A percentile compares a stretch with the other conserved stretches of the same genome.
Conservation (phyloP, 64 coral and sea anemone genomes). For the Stichodactyla helianthus region DNA sequence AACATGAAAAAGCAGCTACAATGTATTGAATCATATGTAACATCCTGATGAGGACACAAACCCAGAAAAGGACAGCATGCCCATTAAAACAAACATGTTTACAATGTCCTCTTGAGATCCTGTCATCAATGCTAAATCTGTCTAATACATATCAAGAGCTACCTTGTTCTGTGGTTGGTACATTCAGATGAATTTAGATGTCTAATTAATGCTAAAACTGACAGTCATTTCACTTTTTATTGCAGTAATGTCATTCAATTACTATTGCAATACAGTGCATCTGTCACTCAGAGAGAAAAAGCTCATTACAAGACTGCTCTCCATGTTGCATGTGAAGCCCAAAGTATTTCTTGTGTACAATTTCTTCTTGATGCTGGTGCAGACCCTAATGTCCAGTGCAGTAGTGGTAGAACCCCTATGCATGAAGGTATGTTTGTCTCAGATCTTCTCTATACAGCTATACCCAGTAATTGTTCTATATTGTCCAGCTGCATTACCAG, state of each 20-base stretch:
- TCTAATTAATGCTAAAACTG: too few relatives aligned
- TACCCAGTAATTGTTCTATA: background rate
- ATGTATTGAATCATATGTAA: too few relatives aligned
- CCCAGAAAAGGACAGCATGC: too few relatives aligned
- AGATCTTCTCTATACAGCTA: background rate
- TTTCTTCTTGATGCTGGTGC: conserved; percentile 79
- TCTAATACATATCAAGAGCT: too few relatives aligned
- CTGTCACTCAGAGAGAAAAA: conserved; percentile 70
- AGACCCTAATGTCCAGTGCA: conserved; percentile 74
- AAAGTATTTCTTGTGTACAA: conserved; percentile 64
- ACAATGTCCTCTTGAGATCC: too few relatives aligned
- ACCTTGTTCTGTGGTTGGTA: too few relatives aligned
- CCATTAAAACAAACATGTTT: too few relatives aligned
- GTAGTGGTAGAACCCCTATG: conserved; percentile 74
- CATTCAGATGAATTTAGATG: too few relatives aligned
- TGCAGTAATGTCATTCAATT: conserved; percentile 68
- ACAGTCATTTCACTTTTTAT: conserved; percentile 5
- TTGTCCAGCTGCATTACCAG: background rate
- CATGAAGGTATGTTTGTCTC: conserved; percentile 53
- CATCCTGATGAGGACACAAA: too few relatives aligned
- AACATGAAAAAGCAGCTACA: too few relatives aligned
- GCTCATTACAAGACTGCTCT: conserved; percentile 84
- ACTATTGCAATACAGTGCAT: conserved; percentile 71
- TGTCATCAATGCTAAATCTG: too few relatives aligned
- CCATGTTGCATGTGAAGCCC: conserved; percentile 81